Conservation (phyloP, 2,797 vertebrate species). For the Crenuchus spilurus region DNA sequence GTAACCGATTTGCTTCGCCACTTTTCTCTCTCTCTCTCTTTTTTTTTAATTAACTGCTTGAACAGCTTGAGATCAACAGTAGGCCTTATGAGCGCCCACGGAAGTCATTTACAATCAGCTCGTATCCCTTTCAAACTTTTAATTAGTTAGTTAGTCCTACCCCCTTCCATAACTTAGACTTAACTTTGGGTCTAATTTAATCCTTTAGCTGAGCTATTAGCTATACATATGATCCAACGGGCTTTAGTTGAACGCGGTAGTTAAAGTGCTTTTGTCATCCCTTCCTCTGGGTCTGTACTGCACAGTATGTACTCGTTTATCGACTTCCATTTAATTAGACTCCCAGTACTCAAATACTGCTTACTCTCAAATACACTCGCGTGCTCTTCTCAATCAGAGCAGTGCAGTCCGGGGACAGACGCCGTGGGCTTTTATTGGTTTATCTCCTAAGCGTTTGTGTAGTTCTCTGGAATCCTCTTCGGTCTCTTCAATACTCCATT, state of each 20-base stretch:
- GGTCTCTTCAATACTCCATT: slow-evolving; percentile 19
- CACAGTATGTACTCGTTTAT: slow-evolving; percentile 65
- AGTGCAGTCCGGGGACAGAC: slow-evolving; percentile 29
- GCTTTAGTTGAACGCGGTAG: slow-evolving; percentile 44
- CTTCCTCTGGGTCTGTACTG: slow-evolving; percentile 38
- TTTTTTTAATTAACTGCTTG: slow-evolving; percentile 77
- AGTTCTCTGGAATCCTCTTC: slow-evolving; percentile 16
- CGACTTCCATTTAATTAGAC: slow-evolving; percentile 70
- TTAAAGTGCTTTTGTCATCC: slow-evolving; percentile 48
- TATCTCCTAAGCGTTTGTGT: slow-evolving; percentile 19
- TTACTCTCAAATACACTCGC: slow-evolving; percentile 44
- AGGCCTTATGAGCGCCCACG: slow-evolving; percentile 69
- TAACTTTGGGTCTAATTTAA: slow-evolving; percentile 52
- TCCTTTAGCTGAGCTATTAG: slow-evolving; percentile 50
- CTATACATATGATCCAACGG: slow-evolving; percentile 41
- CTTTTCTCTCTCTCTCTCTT: slow-evolving; percentile 57
- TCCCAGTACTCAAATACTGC: slow-evolving; percentile 62
- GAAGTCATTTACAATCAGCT: slow-evolving; percentile 77
- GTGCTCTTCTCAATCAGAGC: slow-evolving; percentile 37
- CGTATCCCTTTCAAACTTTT: slow-evolving; percentile 76
- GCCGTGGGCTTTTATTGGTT: slow-evolving; percentile 23
- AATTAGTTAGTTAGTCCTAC: slow-evolving; percentile 71
- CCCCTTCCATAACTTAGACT: slow-evolving; percentile 43
- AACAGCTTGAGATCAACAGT: slow-evolving; percentile 80
- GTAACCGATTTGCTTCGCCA: slow-evolving; percentile 74